Evolutionary conservation across 2,113 vertebrate species (phyloP).

Genomic region (Colaptes auratus): DNA sequence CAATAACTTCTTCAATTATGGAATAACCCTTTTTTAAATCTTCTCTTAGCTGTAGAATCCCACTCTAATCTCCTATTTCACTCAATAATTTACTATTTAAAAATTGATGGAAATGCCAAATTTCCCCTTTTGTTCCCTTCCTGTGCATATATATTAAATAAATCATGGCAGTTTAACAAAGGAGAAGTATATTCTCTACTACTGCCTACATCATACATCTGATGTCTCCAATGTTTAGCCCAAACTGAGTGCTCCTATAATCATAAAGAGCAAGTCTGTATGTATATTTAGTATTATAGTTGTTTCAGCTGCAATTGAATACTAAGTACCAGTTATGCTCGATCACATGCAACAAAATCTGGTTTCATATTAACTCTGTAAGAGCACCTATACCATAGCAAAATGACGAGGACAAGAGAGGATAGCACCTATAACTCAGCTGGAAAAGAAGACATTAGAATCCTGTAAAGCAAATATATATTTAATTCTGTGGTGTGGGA

Average conservation of each 20-base stretch:
- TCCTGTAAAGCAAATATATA: background rate
- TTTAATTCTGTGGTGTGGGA: background rate
- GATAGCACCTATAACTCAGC: background rate
- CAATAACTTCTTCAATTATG: conserved; percentile 30
- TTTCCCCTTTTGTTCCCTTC: background rate
- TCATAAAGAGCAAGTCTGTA: background rate
- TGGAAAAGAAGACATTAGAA: background rate
- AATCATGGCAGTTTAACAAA: background rate
- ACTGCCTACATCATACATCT: background rate
- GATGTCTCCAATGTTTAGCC: background rate
- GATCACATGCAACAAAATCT: background rate
- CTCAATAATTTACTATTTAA: background rate
- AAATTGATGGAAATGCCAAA: conserved; percentile 2
- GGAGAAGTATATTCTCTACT: background rate
- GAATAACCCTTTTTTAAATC: background rate
- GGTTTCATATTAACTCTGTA: background rate
- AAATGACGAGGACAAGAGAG: background rate
- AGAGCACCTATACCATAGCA: background rate
- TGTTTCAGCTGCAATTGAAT: background rate
- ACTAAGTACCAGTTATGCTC: background rate
- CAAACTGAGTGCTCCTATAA: background rate
- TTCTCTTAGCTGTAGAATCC: conserved; percentile 2
- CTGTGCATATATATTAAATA: background rate
- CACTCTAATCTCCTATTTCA: background rate
- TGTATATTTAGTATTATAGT: background rate